These are phyloP conservation scores for Diarsia brunnea DNA, from an alignment of 2,888 invertebrate genomes.

Conservation along the genomic window DNA sequence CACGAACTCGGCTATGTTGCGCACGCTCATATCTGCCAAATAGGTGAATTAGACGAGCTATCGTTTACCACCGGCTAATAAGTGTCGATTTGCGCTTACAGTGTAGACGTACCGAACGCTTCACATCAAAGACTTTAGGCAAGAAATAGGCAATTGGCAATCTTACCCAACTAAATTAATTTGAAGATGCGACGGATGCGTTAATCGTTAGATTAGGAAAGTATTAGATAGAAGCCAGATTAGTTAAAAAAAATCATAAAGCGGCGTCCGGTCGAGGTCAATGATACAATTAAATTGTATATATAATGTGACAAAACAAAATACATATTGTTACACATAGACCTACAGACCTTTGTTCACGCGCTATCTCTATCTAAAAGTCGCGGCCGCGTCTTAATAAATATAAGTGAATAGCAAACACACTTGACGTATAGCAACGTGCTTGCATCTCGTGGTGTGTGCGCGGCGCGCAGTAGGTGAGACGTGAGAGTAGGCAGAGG, in stretches of 20 bases:
- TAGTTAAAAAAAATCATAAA: slow-evolving; percentile 66
- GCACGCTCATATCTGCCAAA: slow-evolving; percentile 50
- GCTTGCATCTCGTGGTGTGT: slow-evolving; percentile 61
- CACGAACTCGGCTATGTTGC: slow-evolving; percentile 70
- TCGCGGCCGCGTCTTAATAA: slow-evolving; percentile 38
- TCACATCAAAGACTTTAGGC: slow-evolving; percentile 70
- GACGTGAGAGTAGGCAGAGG: slow-evolving; percentile 63
- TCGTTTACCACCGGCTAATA: slow-evolving; percentile 37
- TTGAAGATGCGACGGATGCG: slow-evolving; percentile 88
- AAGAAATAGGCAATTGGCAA: slow-evolving; percentile 59
- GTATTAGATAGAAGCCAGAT: slow-evolving; percentile 49
- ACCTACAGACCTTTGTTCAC: slow-evolving; percentile 38
- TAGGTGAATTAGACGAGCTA: slow-evolving; percentile 37
- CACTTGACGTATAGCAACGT: slow-evolving; percentile 55
- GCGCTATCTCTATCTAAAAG: slow-evolving; percentile 35
- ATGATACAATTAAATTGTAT: slow-evolving; percentile 45
- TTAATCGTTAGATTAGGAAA: slow-evolving; percentile 68
- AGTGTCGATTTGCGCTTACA: slow-evolving; percentile 76
- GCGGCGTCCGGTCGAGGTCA: slow-evolving; percentile 88
- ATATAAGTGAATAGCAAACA: slow-evolving; percentile 26
- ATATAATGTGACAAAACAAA: slow-evolving; percentile 58
- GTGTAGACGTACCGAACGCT: slow-evolving; percentile 81
- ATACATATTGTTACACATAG: slow-evolving; percentile 46
- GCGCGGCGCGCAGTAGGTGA: slow-evolving; percentile 50
- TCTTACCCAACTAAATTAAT: slow-evolving; percentile 57